Evolutionary conservation across 2,888 invertebrate genomes (phyloP), one percentile per base, ranked within the genome.

Genomic region (Prosapia bicincta): DNA sequence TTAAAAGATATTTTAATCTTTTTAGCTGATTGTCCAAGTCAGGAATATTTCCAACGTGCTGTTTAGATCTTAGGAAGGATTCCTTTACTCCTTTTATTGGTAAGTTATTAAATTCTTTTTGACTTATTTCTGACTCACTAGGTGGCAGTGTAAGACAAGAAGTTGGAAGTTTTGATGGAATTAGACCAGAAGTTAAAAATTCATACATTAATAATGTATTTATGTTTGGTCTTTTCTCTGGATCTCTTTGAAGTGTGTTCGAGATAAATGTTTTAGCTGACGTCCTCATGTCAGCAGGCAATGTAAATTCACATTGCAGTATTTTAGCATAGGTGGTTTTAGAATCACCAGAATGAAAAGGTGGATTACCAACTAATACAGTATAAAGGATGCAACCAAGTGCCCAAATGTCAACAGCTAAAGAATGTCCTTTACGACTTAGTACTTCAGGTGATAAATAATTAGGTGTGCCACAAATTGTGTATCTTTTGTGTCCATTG

Each of bases 371-470:
- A 13, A 74, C 74, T 10, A 76, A 30, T 25, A 76, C 32, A 10
- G 76, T 74, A 32, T 76, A 74, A 5, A 76, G 65, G 26, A 76
- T 74, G 71, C 76, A 76, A 13, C 76, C 76, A 0, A 74, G 54
- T 0, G 76, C 76, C 76, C 76, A 76, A 20, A 76, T 32, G 25
- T 76, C 76, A 0, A 76, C 76, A 15, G 70, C 74, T n/a, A 66
- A 70, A 32, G 71, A 66, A 26, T 76, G 74, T 5, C 76, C 76
- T 23, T 43, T 66, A 15, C 74, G 70, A 28, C 38, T 66, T 38
- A 76, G 26, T 5, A 76, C 74, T 43, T 76, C 76, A 9, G 76
- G 76, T 24, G 76, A 70, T n/a, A 76, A 66, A 66, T 76, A 76
- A 24, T 76, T 76, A 5, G 76, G 76, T 0, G 76, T 76, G 15